Conservation (phyloP, 1,140 invertebrate species). For the Helicoverpa armigera region DNA sequence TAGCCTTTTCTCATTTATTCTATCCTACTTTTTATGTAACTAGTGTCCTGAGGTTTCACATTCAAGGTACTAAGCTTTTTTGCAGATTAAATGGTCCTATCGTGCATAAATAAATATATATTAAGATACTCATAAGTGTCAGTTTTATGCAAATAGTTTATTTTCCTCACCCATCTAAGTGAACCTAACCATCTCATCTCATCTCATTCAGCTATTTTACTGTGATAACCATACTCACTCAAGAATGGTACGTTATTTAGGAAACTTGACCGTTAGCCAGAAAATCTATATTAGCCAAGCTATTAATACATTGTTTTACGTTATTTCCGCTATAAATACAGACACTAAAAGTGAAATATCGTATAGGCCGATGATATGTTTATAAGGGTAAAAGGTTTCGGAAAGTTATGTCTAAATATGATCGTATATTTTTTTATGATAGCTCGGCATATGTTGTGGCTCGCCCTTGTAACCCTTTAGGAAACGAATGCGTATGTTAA, state of each 20-base stretch:
- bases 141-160: no score
- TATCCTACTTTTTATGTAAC: not conserved
- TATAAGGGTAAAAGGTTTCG: conserved; percentile 27
- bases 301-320: conserved; percentile 22
- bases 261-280: not conserved
- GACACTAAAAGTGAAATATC: conserved; percentile 26
- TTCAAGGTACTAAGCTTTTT: no score
- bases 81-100: no score
- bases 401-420: conserved; percentile 29
- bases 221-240: not conserved
- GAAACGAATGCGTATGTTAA: conserved; percentile 24
- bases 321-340: conserved; percentile 1
- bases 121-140: no score
- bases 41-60: no score
- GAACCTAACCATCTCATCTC: no score
- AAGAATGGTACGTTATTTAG: not conserved
- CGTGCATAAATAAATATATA: no score
- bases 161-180: no score
- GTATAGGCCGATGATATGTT: conserved; percentile 25
- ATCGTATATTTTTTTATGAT: conserved; percentile 32
- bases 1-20: conserved; percentile 14
- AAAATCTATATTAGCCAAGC: not conserved
- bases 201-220: no score
- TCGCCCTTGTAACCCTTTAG: not conserved
- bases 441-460: conserved; percentile 15